Evolutionary conservation across 2,888 invertebrate genomes (phyloP).

Genomic region (Prosapia bicincta): DNA sequence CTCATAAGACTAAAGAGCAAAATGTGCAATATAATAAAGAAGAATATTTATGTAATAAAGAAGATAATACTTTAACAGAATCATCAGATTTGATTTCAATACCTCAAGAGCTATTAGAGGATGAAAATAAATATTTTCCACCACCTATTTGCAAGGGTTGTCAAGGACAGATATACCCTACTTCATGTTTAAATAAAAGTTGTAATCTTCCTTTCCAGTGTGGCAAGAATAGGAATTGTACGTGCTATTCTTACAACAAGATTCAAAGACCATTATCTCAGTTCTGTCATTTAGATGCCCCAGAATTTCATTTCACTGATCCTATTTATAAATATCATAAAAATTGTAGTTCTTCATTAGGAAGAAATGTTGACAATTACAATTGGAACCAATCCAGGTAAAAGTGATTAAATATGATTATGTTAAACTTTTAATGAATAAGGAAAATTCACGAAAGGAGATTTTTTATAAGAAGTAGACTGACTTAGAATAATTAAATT

Average conservation of each 20-base stretch:
- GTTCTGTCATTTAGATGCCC: neutral
- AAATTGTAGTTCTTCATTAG: neutral
- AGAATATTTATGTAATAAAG: neutral
- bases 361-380: neutral
- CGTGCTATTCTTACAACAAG: neutral
- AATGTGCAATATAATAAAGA: neutral
- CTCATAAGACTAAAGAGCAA: neutral
- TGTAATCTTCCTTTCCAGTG: neutral
- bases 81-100: neutral
- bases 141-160: neutral
- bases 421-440: too few relatives aligned
- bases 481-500: too few relatives aligned
- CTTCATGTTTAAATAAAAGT: neutral
- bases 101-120: neutral
- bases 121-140: neutral
- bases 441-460: too few relatives aligned
- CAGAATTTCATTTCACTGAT: neutral
- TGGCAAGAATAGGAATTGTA: neutral
- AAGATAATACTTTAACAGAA: neutral
- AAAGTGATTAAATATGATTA: too few relatives aligned
- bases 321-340: neutral
- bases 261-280: neutral
- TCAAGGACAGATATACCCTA: neutral
- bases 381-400: neutral
- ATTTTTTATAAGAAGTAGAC: too few relatives aligned